Conservation (phyloP, 2,797 vertebrate genomes). For the Falco columbarius region DNA sequence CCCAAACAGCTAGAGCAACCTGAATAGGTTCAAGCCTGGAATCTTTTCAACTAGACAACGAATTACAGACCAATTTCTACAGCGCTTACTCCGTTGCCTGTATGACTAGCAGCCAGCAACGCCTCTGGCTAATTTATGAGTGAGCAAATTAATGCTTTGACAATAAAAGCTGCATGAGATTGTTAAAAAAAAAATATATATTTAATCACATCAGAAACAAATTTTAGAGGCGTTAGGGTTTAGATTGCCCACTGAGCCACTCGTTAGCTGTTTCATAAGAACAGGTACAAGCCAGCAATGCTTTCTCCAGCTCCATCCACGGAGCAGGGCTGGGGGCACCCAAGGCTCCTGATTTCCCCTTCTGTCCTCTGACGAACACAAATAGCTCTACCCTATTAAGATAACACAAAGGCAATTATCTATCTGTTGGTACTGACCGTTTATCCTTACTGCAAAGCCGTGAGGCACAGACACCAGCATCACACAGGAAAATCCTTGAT, state of each 20-base stretch:
- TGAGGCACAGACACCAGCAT: accelerated
- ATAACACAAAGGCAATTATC: neutral
- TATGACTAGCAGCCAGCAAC: neutral
- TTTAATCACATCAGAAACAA: neutral
- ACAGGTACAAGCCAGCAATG: neutral
- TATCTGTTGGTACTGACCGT: neutral
- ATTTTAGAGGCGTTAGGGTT: neutral
- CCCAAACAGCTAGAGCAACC: neutral
- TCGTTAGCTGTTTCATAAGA: neutral
- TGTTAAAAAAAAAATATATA: neutral
- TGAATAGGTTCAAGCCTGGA: neutral
- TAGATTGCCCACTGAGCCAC: neutral
- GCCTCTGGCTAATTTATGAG: neutral
- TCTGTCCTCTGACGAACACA: neutral
- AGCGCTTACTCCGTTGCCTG: neutral
- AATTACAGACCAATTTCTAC: neutral
- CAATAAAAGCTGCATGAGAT: neutral
- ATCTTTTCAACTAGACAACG: neutral
- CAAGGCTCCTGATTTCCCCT: neutral
- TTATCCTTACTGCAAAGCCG: neutral
- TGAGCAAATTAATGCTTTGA: neutral
- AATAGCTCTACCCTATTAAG: neutral
- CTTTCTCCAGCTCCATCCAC: neutral
- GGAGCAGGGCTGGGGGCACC: accelerated
- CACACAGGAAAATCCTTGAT: neutral